These are phyloP conservation scores for Aelia acuminata DNA, from an alignment of 2,888 invertebrate species.

Conservation along the genomic window DNA sequence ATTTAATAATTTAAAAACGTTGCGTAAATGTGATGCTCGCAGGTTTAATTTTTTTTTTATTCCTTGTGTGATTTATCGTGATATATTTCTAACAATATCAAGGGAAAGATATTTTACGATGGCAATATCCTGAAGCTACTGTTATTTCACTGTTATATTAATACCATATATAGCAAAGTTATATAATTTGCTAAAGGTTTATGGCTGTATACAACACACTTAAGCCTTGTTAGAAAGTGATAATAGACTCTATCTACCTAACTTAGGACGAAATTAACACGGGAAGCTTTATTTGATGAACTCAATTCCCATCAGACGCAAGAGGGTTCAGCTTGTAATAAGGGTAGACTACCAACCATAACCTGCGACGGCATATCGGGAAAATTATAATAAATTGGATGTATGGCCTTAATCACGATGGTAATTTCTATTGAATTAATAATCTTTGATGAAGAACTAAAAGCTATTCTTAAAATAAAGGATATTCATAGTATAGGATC, in stretches of 20 bases:
- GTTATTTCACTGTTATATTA: conserved; percentile 25
- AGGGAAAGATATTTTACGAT: background rate
- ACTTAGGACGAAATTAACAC: conserved; percentile 50
- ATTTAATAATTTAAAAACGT: too few relatives aligned
- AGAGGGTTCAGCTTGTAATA: background rate
- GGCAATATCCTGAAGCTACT: background rate
- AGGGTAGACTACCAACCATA: background rate
- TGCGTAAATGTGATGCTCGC: too few relatives aligned
- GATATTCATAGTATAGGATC: too few relatives aligned
- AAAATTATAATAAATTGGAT: conserved; percentile 38
- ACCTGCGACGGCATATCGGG: background rate
- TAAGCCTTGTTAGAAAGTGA: conserved; percentile 52
- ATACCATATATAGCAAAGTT: conserved; percentile 4
- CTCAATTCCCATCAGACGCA: conserved; percentile 11
- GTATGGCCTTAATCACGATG: conserved; percentile 42
- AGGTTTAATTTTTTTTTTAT: too few relatives aligned
- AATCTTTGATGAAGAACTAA: background rate
- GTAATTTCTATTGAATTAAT: background rate
- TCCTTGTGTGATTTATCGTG: too few relatives aligned
- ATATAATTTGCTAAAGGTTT: conserved; percentile 50
- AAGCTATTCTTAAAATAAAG: too few relatives aligned
- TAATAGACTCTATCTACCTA: conserved; percentile 50
- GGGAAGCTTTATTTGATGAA: conserved; percentile 55
- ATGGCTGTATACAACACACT: conserved; percentile 20
- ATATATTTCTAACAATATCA: background rate